Evolutionary conservation across 2,888 invertebrate genomes (phyloP).

Genomic region (Agrenia bidenticulata): DNA sequence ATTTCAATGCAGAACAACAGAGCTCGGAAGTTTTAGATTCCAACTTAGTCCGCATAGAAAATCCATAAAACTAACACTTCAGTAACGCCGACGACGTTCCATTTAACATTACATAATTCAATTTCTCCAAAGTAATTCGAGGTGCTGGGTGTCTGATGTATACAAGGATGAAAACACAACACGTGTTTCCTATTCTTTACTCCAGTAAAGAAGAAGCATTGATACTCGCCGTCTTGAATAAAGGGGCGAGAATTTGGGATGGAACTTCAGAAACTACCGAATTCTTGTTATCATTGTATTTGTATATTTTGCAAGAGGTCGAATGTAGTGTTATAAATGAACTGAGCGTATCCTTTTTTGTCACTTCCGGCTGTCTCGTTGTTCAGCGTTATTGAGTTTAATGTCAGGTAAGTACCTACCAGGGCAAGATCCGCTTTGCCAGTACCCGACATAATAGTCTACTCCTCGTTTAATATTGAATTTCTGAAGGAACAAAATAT

Average conservation of each 20-base stretch:
- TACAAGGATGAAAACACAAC: neutral
- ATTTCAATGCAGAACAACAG: neutral
- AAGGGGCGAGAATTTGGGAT: neutral
- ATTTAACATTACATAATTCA: neutral
- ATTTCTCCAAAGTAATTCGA: neutral
- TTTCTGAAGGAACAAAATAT: no score
- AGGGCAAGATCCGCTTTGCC: no score
- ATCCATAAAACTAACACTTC: neutral
- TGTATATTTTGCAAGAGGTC: no score
- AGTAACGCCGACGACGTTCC: no score
- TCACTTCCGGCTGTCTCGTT: no score
- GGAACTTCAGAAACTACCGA: neutral
- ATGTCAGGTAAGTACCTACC: no score
- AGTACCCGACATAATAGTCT: no score
- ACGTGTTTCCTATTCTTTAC: constrained; percentile 1
- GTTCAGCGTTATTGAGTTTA: no score
- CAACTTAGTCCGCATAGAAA: neutral
- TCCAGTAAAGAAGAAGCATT: neutral
- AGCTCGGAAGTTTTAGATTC: neutral
- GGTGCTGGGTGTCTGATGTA: neutral
- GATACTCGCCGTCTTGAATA: neutral
- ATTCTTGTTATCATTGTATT: constrained; percentile 5
- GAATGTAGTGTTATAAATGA: no score
- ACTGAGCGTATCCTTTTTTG: no score
- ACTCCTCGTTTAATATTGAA: no score